Evolutionary conservation across 2,113 vertebrate species (phyloP), one percentile per base, ranked within the genome.

Genomic region (Pluvianellus socialis): DNA sequence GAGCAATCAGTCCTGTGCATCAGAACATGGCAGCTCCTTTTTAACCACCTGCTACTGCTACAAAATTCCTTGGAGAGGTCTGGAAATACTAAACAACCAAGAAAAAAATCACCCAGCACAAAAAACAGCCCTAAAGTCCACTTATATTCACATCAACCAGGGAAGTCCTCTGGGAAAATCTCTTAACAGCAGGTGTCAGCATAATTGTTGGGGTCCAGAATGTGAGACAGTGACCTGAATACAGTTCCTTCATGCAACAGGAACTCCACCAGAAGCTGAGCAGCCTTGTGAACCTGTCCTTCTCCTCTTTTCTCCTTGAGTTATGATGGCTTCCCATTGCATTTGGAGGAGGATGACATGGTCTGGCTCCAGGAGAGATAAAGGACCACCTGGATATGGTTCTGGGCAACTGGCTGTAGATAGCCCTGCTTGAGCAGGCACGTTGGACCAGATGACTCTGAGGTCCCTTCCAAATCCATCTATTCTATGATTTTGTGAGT

Each of bases 201-300:
- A 49, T 21, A 49, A 49, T 23, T 49, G 11, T 49, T 49, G 21
- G 22, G 10, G 16, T n/a, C 20, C 47, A 55, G 35, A 65, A 65
- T 0, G 0, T 30, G 49, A 88, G 17, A n/a, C 14, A 45, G 2
- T 22, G 8, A 24, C 40, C 30, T 7, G 4, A 55, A 58, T 33
- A 32, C 1, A 4, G 47, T 55, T 79, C 9, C 45, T 77, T 74
- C 26, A 16, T 17, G 15, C 33, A 77, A 71, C 21, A 76, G 24
- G 7, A 61, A 7, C 35, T 56, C 20, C 16, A 24, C 5, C 50
- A 63, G 35, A 4, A 76, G 14, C 28, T 44, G 27, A 42, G 14
- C 2, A 75, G 32, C 23, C 8, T 55, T 65, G 9, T 40, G 40
- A 49, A 70, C 1, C 2, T 44, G 11, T 23, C 3, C 3, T 72